Conservation (phyloP, 2,113 vertebrate species). For the Columba livia region DNA sequence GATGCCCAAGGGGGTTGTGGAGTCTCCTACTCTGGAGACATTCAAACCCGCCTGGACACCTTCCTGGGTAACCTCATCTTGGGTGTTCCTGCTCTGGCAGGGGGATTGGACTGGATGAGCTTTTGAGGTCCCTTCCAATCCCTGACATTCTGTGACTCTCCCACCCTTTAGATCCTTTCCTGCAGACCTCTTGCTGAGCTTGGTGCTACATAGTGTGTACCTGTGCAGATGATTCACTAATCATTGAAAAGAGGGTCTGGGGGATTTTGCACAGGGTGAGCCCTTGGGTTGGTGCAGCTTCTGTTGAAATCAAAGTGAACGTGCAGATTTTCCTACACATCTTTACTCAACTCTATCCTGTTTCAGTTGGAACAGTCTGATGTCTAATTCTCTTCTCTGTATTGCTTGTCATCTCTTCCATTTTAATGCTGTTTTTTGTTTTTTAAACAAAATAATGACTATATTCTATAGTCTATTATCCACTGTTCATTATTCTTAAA, state of each 20-base stretch:
- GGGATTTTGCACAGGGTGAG: not conserved
- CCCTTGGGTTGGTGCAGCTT: not conserved
- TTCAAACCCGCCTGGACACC: too few relatives aligned
- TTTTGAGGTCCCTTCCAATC: too few relatives aligned
- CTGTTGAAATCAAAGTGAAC: not conserved
- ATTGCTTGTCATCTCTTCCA: not conserved
- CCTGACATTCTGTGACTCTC: not conserved
- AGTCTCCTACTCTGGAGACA: too few relatives aligned
- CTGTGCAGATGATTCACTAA: not conserved
- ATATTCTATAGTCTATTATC: not conserved
- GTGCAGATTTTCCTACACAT: not conserved
- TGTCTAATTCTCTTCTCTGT: not conserved
- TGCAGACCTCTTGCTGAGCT: not conserved
- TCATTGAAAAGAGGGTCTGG: not conserved
- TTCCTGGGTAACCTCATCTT: too few relatives aligned
- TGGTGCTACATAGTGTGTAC: not conserved
- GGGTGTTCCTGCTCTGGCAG: too few relatives aligned
- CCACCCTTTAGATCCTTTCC: not conserved
- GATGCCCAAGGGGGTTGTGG: too few relatives aligned
- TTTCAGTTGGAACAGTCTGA: not conserved
- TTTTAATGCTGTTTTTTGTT: not conserved
- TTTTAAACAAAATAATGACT: not conserved
- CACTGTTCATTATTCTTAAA: not conserved
- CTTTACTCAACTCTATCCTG: not conserved
- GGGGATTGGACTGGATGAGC: too few relatives aligned